Base-by-base conservation (phyloP, 2,797 vertebrate species). In the Babyrousa celebensis region DNA sequence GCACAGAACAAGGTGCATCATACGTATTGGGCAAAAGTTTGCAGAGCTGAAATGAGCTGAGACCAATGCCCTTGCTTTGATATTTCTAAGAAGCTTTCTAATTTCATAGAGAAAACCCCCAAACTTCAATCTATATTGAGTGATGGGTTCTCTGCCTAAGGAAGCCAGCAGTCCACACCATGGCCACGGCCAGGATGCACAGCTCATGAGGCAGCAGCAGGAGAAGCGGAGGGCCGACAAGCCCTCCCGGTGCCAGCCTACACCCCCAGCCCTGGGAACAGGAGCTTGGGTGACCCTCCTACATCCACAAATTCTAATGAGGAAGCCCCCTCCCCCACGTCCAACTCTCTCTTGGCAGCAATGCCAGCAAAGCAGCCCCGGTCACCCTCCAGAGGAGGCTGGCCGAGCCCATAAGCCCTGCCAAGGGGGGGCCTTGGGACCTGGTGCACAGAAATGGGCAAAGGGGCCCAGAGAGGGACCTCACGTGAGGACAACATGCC, bases 161-260 rank as follows among this genome's bases (percentile, higher is more conserved):
- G 85, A 89, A 60, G 54, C 23, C 21, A 1, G 2, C 14, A 0
- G 20, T 25, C 10, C 5, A 36, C 36, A 14, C 32, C 15, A 1
- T 3, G 2, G 36, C 43, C 20, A n/a, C 18, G 18, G 11, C 78
- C 27, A 12, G 29, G 29, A 71, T 29, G 48, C 12, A 0, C 79
- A 9, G 54, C 3, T 20, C 14, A 12, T 20, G 10, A 3, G 48
- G 21, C 6, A n/a, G 23, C 65, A 62, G 15, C 6, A 15, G 20
- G 0, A 1, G n/a, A 25, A 10, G 18, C 36, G 1, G 56, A 7
- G n/a, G 29, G 27, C 52, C 0, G 0, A 48, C 10, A 16, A 36
- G 4, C 94, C 29, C n/a, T n/a, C 8, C 2, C 12, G 0, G 16
- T 11, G 48, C 70, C 75, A 16, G 7, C 21, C 52, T 21, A 32